phyloP scores from a whole-genome alignment of 2,888 invertebrate species.

The Caenorhabditis zanzibari region DNA sequence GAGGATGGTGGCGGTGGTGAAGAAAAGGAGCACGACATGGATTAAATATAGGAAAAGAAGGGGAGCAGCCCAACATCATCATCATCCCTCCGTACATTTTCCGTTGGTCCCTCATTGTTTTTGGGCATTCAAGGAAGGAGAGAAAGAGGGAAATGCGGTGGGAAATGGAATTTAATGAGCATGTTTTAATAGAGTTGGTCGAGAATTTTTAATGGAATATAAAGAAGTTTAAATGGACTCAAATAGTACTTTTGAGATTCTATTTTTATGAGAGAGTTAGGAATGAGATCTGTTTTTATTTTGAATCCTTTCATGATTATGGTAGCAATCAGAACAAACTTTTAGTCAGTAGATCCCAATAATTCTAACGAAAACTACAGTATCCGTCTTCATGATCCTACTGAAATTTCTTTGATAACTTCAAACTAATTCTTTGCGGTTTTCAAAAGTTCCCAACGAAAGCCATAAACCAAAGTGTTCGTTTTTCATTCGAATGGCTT shows the following conservation, averaged over 20 bases:
- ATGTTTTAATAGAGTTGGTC: conserved; percentile 20
- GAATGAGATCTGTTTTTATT: too few relatives aligned
- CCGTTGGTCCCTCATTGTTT: conserved; percentile 45
- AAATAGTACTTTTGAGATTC: not conserved
- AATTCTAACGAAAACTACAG: too few relatives aligned
- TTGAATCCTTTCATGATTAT: too few relatives aligned
- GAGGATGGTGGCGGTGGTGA: conserved; percentile 30
- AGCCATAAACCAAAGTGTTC: conserved; percentile 35
- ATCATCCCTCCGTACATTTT: conserved; percentile 41
- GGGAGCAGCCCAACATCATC: conserved; percentile 14
- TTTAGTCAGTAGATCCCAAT: too few relatives aligned
- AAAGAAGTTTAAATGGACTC: conserved; percentile 6
- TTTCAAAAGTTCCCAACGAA: not conserved
- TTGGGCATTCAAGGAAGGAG: conserved; percentile 35
- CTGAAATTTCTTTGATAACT: too few relatives aligned
- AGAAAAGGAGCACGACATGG: conserved; percentile 34
- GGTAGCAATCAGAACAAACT: too few relatives aligned
- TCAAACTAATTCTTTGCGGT: not conserved
- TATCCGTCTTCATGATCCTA: too few relatives aligned
- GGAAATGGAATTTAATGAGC: conserved; percentile 48
- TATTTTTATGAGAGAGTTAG: too few relatives aligned
- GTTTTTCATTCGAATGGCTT: conserved; percentile 35
- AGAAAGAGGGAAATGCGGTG: conserved; percentile 14
- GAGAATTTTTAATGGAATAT: conserved; percentile 34
- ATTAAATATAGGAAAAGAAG: conserved; percentile 48